phyloP scores from a whole-genome alignment of 1,140 invertebrate genomes.

The Cheumatopsyche charites region DNA sequence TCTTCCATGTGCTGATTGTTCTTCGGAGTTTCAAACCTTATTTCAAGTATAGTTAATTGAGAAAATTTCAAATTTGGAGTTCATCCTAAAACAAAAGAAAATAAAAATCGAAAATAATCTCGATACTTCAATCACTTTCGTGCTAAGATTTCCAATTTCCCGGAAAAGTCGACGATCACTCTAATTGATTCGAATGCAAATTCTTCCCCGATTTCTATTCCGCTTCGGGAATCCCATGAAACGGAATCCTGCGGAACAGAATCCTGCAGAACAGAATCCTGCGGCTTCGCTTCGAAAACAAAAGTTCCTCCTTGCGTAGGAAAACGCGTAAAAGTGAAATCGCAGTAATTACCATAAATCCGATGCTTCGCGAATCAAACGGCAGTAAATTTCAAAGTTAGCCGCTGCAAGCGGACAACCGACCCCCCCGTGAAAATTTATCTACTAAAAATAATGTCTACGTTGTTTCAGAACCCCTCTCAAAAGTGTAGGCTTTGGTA shows the following conservation, averaged over 20 bases:
- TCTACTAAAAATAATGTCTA: constrained; percentile 31
- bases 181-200: constrained; percentile 28
- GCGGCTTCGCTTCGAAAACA: background rate
- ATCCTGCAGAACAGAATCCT: too few relatives aligned
- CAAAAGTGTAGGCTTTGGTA: too few relatives aligned
- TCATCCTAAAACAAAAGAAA: too few relatives aligned
- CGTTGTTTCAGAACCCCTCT: background rate
- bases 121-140: too few relatives aligned
- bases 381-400: constrained; percentile 29
- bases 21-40: too few relatives aligned
- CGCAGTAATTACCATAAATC: constrained; percentile 34
- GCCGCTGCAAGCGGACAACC: background rate
- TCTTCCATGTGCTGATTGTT: too few relatives aligned
- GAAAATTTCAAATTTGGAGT: too few relatives aligned
- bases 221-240: too few relatives aligned
- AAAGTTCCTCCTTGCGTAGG: constrained; percentile 14
- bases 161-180: background rate
- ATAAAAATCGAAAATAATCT: too few relatives aligned
- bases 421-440: constrained; percentile 20
- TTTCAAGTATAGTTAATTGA: too few relatives aligned
- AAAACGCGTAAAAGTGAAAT: constrained; percentile 36
- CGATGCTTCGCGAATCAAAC: constrained; percentile 34
- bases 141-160: background rate
- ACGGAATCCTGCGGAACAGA: too few relatives aligned
- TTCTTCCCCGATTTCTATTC: constrained; percentile 13